Evolutionary conservation across 2,113 vertebrate genomes (phyloP).

Genomic region (Archilochus colubris): DNA sequence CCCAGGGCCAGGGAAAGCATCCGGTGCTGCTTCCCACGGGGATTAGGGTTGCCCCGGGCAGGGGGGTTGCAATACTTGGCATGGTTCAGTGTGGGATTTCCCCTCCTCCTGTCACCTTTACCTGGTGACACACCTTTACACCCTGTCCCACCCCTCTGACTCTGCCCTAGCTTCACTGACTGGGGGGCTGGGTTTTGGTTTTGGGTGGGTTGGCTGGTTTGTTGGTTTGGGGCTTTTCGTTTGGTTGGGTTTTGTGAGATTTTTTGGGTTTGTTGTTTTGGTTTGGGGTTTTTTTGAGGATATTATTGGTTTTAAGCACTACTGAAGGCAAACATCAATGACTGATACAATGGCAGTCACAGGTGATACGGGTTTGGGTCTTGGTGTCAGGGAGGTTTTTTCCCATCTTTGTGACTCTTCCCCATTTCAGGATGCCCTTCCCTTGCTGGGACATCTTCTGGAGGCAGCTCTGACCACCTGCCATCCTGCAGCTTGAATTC

Average conservation of each 20-base stretch:
- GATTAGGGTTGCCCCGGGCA: neutral
- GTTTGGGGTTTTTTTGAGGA: too few species aligned
- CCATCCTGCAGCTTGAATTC: neutral
- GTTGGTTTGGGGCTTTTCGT: too few species aligned
- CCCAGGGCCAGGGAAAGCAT: neutral
- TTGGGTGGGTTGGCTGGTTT: too few species aligned
- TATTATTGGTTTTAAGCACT: neutral
- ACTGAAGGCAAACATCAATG: neutral
- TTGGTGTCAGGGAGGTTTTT: neutral
- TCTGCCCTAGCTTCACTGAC: neutral
- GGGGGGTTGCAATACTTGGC: neutral
- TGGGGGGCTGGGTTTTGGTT: too few species aligned
- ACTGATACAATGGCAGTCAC: neutral
- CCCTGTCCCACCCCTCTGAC: too few species aligned
- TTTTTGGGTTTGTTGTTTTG: too few species aligned
- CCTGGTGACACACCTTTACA: neutral
- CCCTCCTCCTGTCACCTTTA: neutral
- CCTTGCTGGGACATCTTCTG: accelerated
- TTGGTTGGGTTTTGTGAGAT: neutral
- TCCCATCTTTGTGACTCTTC: neutral
- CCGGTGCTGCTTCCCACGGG: neutral
- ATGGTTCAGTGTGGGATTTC: neutral
- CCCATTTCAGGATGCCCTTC: neutral
- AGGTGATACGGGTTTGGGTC: accelerated
- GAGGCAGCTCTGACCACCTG: neutral